Evolutionary conservation across 2,888 invertebrate genomes (phyloP).

Genomic region (Lochmaea capreae): DNA sequence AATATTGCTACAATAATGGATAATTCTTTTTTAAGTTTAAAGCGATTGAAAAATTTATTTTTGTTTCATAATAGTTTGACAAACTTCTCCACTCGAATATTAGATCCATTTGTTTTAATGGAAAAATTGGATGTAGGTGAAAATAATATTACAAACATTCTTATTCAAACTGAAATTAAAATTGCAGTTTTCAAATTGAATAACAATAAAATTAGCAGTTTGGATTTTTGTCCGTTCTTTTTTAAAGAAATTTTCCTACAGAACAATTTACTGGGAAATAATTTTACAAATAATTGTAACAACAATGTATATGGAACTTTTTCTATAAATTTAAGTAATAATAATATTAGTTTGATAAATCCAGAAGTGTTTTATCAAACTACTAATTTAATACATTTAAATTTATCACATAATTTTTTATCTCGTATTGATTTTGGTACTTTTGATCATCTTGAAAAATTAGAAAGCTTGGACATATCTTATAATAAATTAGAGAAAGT

Average conservation of each 20-base stretch:
- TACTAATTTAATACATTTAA: slow-evolving; percentile 20
- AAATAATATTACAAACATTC: background rate
- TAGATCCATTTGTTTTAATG: background rate
- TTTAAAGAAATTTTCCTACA: background rate
- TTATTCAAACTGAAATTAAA: background rate
- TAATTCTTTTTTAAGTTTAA: background rate
- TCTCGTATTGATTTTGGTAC: slow-evolving; percentile 27
- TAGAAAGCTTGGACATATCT: slow-evolving; percentile 29
- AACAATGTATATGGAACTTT: background rate
- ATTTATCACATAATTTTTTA: slow-evolving; percentile 35
- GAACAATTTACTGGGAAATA: slow-evolving; percentile 12
- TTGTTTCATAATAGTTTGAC: background rate
- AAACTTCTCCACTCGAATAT: background rate
- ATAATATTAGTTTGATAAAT: slow-evolving; percentile 17
- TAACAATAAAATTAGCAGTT: background rate
- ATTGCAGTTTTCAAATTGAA: background rate
- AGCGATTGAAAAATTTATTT: background rate
- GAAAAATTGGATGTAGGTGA: background rate
- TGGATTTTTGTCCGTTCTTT: slow-evolving; percentile 6
- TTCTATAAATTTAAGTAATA: slow-evolving; percentile 28
- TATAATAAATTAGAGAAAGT: slow-evolving; percentile 27
- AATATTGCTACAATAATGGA: background rate
- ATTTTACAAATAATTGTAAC: too few relatives aligned
- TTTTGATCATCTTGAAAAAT: slow-evolving; percentile 27
- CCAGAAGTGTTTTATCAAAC: slow-evolving; percentile 24